A percentile compares a stretch with the other conserved stretches of the same genome.
Conservation (phyloP, 2,888 invertebrate species). For the Pilophorus perplexus region DNA sequence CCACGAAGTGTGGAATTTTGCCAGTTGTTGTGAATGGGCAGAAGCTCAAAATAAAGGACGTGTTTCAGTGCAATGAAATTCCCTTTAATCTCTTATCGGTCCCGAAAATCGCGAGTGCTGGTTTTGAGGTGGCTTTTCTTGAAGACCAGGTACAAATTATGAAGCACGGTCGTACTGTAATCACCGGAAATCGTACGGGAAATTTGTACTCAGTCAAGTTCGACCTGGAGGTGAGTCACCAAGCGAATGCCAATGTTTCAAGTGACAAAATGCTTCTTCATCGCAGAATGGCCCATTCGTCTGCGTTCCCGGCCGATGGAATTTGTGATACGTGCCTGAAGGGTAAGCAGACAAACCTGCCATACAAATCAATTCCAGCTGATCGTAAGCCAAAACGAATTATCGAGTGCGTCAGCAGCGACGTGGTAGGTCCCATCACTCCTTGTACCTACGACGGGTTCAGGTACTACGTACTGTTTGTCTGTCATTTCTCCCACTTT, state of each 20-base stretch:
- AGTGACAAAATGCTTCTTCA: neutral
- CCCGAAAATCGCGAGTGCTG: neutral
- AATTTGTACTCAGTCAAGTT: constrained; percentile 7
- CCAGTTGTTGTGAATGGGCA: constrained; percentile 6
- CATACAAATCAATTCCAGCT: neutral
- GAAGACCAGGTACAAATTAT: neutral
- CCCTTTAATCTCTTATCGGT: neutral
- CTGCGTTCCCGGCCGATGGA: neutral
- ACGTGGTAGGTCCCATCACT: constrained; percentile 48
- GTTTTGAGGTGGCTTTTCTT: neutral
- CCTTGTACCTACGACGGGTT: constrained; percentile 45
- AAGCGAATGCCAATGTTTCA: neutral
- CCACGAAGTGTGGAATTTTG: constrained; percentile 6
- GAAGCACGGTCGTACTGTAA: neutral
- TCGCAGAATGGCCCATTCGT: neutral
- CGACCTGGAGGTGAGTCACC: neutral
- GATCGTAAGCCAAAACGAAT: constrained; percentile 31
- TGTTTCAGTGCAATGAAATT: neutral
- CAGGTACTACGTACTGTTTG: constrained; percentile 47
- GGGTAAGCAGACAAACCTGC: neutral
- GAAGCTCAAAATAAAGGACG: neutral
- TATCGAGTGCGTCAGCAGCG: constrained; percentile 44
- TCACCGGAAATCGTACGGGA: constrained; percentile 19
- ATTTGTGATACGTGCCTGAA: constrained; percentile 3
- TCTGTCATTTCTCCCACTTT: constrained; percentile 50